Evolutionary conservation across 2,797 vertebrate genomes (phyloP), one percentile per base, ranked within the genome.

Genomic region (Orestias chungarensis): DNA sequence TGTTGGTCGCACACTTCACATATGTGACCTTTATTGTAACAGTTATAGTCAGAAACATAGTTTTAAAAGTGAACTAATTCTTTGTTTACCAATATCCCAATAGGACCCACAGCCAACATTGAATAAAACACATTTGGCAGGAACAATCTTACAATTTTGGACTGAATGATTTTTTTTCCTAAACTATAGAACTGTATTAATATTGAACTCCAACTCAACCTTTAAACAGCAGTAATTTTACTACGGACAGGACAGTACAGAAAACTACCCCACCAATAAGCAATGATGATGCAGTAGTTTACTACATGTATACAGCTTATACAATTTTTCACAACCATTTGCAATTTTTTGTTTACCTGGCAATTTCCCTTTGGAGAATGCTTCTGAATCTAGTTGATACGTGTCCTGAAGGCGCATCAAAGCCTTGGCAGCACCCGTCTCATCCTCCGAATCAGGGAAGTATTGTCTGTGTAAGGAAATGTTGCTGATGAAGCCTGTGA

Each of bases 351-450:
- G 43, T 40, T 75, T 85, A 97, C 98, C 97, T 93, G 97, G 97
- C 67, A 99, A 90, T 57, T 94, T 95, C 54, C 97, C 97, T 85
- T 92, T 95, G 67, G 97, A 96, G 68, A 99, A 96, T 0, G 93
- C 96, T 75, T 97, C 97, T 0, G 97, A 88, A 84, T 99, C 97
- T 88, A 99, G 95, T 74, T 93, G 96, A 65, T 99, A 99, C 0
- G 97, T 99, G 93, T 99, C 97, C 90, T 99, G 98, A 71, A 99
- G 95, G 35, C 97, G 96, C 97, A 99, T 96, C 76, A 99, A 89
- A 0, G 98, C 97, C 83, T 96, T 98, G 0, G 97, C 97, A 0
- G 97, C 97, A 18, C 98, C 98, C 0, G 91, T 96, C 87, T 98
- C 94, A 3, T 99, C 98, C 75, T 99, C 97, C 0, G 95, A 94